Evolutionary conservation across 2,113 vertebrate genomes (phyloP).

Genomic region (Nestor notabilis): DNA sequence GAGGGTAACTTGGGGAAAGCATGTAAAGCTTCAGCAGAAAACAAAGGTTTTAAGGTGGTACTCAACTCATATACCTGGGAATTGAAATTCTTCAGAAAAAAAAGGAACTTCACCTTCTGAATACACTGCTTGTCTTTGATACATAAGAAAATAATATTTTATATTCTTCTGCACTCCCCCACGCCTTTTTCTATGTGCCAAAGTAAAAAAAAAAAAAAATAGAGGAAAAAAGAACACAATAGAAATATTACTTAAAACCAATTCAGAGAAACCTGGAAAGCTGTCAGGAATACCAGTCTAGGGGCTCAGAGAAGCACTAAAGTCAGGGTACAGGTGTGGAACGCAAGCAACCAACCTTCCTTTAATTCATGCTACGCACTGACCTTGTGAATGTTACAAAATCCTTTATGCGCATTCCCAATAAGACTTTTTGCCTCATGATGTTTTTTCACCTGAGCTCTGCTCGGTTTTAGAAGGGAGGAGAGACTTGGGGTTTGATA

Average conservation of each 20-base stretch:
- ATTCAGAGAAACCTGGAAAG: neutral
- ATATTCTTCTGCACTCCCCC: neutral
- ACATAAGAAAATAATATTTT: slow-evolving; percentile 49
- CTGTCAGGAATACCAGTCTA: neutral
- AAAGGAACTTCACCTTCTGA: slow-evolving; percentile 23
- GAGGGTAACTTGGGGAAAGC: neutral
- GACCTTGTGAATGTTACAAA: slow-evolving; percentile 13
- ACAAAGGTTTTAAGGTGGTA: neutral
- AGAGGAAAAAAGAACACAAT: neutral
- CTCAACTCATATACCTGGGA: neutral
- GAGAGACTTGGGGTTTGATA: slow-evolving; percentile 36
- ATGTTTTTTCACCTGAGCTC: neutral
- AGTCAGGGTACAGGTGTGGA: neutral
- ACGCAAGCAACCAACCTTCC: neutral
- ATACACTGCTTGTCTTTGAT: slow-evolving; percentile 47
- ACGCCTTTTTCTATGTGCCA: neutral
- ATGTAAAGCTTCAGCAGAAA: slow-evolving; percentile 27
- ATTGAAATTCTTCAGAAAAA: slow-evolving; percentile 20
- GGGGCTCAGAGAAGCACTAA: neutral
- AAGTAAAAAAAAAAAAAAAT: neutral
- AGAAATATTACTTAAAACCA: slow-evolving; percentile 13
- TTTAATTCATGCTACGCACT: neutral
- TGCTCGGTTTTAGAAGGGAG: neutral
- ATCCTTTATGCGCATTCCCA: neutral
- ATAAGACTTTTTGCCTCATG: neutral